Base-by-base conservation (phyloP, 1,140 invertebrate genomes). In the Whitmania pigra region DNA sequence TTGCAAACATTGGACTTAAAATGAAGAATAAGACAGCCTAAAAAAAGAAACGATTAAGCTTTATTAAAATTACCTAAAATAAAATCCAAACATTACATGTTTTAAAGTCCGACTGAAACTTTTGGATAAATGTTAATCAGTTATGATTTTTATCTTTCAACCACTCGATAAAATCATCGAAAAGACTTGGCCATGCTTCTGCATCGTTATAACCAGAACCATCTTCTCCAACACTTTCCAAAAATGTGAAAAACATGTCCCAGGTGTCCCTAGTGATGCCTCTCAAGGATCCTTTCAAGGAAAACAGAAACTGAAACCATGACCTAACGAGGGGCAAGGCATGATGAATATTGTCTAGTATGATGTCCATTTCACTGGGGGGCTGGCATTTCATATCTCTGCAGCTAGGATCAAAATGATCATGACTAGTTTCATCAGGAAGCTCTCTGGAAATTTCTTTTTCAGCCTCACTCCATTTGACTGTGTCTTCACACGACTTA, bases 131-230 rank as follows among this genome's bases (percentile, higher is more conserved):
- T 31, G 7, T 7, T 63, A 18, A 63, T 31, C 18, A 63, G 22
- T 82, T 79, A 78, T 82, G 80, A 73, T 79, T 88, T 82, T 92
- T 88, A 84, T 94, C 92, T 84, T 94, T 95, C 84, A 95, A 92
- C 82, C 89, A 93, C 78, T 97, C 93, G n/a, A 96, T 93, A 86
- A 96, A 97, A 83, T 97, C 93, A 85, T 96, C 93, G 83, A 97
- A 93, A 66, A 96, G 87, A 85, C 92, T 94, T 73, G 93, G 94
- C 93, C 93, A 96, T 49, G 93, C 93, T 83, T 96, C 93, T 71
- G 91, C 90, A 79, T 96, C 93, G 83, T 96, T 92, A 78, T 96
- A 96, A 76, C 87, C 88, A 78, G 89, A 89, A 77, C 96, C 87
- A 87, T 95, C 92, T 75, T 85, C 81, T 22, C 89, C 90, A 49